Percentiles rank a stretch among this genome's conserved stretches.
These are phyloP conservation scores for Pyrocephalus nanus DNA, from an alignment of 2,797 vertebrate species.

Conservation along the genomic window DNA sequence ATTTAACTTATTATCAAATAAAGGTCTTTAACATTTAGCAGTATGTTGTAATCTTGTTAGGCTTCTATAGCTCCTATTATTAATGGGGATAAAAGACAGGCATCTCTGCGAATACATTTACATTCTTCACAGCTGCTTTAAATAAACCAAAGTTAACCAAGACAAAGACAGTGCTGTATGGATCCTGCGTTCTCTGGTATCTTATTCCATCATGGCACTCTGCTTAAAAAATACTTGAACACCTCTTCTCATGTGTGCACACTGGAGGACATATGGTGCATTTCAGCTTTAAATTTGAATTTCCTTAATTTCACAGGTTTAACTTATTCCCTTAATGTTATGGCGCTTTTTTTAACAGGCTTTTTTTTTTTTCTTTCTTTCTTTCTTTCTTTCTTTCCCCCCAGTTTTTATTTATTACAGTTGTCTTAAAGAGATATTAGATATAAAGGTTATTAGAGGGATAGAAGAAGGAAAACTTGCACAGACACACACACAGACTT, in stretches of 20 bases:
- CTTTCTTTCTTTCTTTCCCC: constrained; percentile 34
- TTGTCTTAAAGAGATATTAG: constrained; percentile 45
- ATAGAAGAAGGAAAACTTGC: constrained; percentile 50
- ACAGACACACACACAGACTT: constrained; percentile 29
- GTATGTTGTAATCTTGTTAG: constrained; percentile 18
- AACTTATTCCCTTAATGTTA: constrained; percentile 69
- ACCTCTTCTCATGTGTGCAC: constrained; percentile 19
- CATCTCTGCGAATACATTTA: not conserved
- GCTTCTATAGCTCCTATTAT: not conserved
- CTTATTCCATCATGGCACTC: not conserved
- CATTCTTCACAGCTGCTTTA: not conserved
- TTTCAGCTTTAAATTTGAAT: constrained; percentile 74
- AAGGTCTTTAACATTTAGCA: not conserved
- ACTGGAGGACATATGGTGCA: constrained; percentile 70
- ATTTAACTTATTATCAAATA: not conserved
- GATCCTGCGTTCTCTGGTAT: not conserved
- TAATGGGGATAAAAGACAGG: not conserved
- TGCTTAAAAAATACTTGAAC: constrained; percentile 38
- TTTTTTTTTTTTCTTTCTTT: constrained; percentile 43
- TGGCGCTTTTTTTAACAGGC: constrained; percentile 14
- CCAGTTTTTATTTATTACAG: constrained; percentile 61
- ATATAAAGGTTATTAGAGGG: constrained; percentile 64
- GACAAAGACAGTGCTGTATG: not conserved
- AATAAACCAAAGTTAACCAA: not conserved
- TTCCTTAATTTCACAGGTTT: constrained; percentile 68